A percentile compares a stretch with the other conserved stretches of the same genome.
Conservation (phyloP, 1,140 invertebrate species). For the Bombus pyrosoma region DNA sequence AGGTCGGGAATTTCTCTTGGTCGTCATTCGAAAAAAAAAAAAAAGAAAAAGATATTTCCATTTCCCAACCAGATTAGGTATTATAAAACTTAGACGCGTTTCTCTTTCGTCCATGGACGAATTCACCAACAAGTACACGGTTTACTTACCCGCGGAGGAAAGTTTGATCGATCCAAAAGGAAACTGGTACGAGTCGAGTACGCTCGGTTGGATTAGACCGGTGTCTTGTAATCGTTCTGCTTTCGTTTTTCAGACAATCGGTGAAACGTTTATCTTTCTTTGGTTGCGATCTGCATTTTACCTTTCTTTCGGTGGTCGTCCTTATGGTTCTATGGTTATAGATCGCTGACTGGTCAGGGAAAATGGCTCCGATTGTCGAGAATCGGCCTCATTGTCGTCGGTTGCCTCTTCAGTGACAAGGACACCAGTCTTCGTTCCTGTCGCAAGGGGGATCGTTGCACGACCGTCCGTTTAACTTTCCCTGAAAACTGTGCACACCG, state of each 20-base stretch:
- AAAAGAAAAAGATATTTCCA: not conserved
- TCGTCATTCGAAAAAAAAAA: not conserved
- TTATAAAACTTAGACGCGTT: not conserved
- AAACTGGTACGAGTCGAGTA: slow-evolving; percentile 52
- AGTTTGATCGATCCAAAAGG: slow-evolving; percentile 49
- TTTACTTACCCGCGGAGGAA: not conserved
- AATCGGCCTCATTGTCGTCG: slow-evolving; percentile 39
- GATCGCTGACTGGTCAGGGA: not conserved
- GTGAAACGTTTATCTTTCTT: slow-evolving; percentile 20
- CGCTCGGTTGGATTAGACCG: slow-evolving; percentile 52
- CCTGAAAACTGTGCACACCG: not conserved
- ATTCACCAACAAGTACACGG: too few relatives aligned
- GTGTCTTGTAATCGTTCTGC: slow-evolving; percentile 1
- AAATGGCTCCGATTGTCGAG: slow-evolving; percentile 40
- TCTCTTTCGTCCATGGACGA: not conserved
- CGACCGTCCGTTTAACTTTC: not conserved
- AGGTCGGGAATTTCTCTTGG: not conserved
- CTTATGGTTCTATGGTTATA: not conserved
- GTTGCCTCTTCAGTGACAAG: slow-evolving; percentile 36
- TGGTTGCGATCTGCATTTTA: not conserved
- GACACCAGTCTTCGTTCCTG: slow-evolving; percentile 25
- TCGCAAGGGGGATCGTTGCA: not conserved
- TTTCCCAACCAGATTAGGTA: not conserved
- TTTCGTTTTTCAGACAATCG: slow-evolving; percentile 23
- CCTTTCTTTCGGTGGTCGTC: slow-evolving; percentile 9